Percentiles rank a stretch among this genome's conserved stretches.
Evolutionary conservation across 92 coral and sea anemone genomes (phyloP).

Genomic region (Phenganax subtilis): DNA sequence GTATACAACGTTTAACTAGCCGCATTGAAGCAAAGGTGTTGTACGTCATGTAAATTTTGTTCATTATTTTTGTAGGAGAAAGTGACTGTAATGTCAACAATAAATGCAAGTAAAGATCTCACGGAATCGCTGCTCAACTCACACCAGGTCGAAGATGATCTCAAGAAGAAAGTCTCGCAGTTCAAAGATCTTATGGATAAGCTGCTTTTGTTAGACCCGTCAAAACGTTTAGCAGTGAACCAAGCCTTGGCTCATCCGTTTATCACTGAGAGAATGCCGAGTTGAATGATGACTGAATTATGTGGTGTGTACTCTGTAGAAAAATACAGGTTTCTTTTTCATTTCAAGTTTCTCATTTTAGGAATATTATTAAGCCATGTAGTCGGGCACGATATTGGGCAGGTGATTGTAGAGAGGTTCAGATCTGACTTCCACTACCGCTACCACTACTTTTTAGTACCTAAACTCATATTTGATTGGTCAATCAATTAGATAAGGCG

Average conservation of each 20-base stretch:
- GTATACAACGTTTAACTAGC: too few relatives aligned
- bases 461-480: too few relatives aligned
- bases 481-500: too few relatives aligned
- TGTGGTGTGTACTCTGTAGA: conserved; percentile 8
- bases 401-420: neutral
- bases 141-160: conserved; percentile 73
- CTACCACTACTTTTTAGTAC: too few relatives aligned
- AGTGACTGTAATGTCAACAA: conserved; percentile 79
- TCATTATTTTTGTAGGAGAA: conserved; percentile 57
- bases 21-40: neutral
- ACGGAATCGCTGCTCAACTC: conserved; percentile 70
- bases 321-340: conserved; percentile 2
- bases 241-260: conserved; percentile 98
- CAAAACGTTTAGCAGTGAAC: conserved; percentile 80
- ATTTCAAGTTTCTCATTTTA: neutral
- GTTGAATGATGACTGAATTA: neutral
- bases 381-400: neutral
- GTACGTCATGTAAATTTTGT: neutral
- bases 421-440: neutral
- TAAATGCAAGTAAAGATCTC: conserved; percentile 87
- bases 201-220: conserved; percentile 87
- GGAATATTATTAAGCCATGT: neutral
- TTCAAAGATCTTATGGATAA: conserved; percentile 90
- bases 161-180: conserved; percentile 83
- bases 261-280: conserved; percentile 89